Evolutionary conservation across 1,140 invertebrate species (phyloP), one percentile per base, ranked within the genome.

Genomic region (Calephelis nemesis): DNA sequence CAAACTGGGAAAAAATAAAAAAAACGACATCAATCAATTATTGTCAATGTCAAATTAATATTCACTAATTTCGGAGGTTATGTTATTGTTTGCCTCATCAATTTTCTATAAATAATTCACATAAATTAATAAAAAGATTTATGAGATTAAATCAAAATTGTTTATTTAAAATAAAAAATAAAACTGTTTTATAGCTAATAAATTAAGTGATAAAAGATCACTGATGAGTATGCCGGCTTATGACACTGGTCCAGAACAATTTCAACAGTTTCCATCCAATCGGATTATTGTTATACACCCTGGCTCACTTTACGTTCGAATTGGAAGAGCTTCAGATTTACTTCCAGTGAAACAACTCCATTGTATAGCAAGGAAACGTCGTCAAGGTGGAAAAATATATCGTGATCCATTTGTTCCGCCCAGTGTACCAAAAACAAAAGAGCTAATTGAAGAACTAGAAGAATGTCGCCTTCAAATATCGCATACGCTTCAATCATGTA

Each of bases 241-340:
- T 54, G 87, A 92, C 62, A 75, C 84, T 12, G 87, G 85, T 67
- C 81, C 84, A 13, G 90, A 92, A 68, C 87, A 85, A 67, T 92
- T 93, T 72, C 83, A 95, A 90, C 94, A 94, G 87, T 94, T 95
- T 72, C 95, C 95, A 75, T 94, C 96, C 1, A 95, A 96, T 76
- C 95, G 95, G 42, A 96, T 98, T 45, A 96, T 99, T 52, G 95
- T 99, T n/a, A 98, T 99, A 62, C 98, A 99, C 87, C 98, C 98
- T 64, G 98, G 98, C 8, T 99, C 98, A 0, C 94, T 96, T 62
- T 96, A 98, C 83, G 92, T 99, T 12, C 92, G 97, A 62, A 97
- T 99, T 79, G 98, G 98, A 4, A 90, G 96, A 82, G 97, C 98
- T 7, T 97, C 97, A 0, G 98, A 99, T 90, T 90, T 97, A 3